phyloP scores from a whole-genome alignment of 2,888 invertebrate genomes.

The Leptopilina syphax region DNA sequence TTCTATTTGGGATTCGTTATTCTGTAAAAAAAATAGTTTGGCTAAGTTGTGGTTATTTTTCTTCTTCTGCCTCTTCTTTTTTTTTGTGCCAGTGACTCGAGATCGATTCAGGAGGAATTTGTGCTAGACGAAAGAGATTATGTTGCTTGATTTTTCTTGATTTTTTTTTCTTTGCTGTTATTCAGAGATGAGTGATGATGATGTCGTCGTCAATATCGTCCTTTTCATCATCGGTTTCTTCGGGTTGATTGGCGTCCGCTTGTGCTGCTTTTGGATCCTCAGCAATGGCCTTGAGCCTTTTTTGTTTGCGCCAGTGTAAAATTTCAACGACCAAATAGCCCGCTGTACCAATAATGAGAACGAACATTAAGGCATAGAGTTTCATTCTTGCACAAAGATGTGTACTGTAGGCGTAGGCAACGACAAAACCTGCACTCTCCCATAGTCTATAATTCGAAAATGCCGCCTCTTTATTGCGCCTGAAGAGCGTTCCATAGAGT shows the following conservation, averaged over 20 bases:
- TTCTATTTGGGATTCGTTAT: background rate
- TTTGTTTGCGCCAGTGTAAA: conserved; percentile 88
- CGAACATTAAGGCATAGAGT: conserved; percentile 89
- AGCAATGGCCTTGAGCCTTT: conserved; percentile 84
- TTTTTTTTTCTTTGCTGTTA: too few species aligned
- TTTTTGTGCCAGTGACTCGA: too few species aligned
- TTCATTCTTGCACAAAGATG: conserved; percentile 91
- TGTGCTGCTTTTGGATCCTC: conserved; percentile 84
- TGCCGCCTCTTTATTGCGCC: conserved; percentile 93
- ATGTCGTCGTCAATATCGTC: conserved; percentile 94
- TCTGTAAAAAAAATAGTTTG: background rate
- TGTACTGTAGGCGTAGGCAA: conserved; percentile 93
- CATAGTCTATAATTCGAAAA: conserved; percentile 94
- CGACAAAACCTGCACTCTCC: conserved; percentile 94
- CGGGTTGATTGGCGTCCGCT: conserved; percentile 80
- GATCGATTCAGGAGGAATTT: background rate
- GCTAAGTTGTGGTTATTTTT: too few species aligned
- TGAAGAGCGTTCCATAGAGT: conserved; percentile 90
- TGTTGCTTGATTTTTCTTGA: background rate
- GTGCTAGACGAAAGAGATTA: background rate
- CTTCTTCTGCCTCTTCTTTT: too few species aligned
- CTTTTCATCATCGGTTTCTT: conserved; percentile 91
- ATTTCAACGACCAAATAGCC: conserved; percentile 91
- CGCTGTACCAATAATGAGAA: conserved; percentile 84
- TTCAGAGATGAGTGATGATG: conserved; percentile 89